These are phyloP conservation scores for Danaus chrysippus DNA, from an alignment of 2,888 invertebrate species.

Conservation along the genomic window DNA sequence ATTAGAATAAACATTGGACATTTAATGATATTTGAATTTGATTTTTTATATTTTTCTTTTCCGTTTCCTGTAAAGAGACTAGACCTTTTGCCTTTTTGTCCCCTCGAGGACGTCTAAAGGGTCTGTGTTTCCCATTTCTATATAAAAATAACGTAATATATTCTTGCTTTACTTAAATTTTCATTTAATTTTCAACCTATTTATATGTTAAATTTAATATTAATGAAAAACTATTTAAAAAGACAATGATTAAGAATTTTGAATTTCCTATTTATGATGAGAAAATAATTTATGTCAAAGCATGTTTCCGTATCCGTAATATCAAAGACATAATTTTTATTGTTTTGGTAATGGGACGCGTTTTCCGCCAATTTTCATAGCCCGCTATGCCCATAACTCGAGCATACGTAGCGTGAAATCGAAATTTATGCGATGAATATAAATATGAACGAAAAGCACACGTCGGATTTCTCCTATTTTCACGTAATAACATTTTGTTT, in stretches of 20 bases:
- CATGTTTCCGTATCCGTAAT: not conserved
- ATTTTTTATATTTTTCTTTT: slow-evolving; percentile 51
- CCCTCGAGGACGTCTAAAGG: slow-evolving; percentile 49
- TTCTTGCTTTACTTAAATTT: slow-evolving; percentile 67
- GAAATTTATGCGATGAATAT: slow-evolving; percentile 34
- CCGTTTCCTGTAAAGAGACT: slow-evolving; percentile 58
- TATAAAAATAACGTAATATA: slow-evolving; percentile 51
- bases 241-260: too few species aligned
- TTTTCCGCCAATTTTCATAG: slow-evolving; percentile 33
- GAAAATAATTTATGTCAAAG: not conserved
- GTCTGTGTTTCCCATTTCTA: slow-evolving; percentile 45
- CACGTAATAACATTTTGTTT: slow-evolving; percentile 34
- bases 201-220: not conserved
- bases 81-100: slow-evolving; percentile 63
- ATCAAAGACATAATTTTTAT: slow-evolving; percentile 23
- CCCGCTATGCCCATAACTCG: slow-evolving; percentile 32
- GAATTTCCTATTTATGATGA: not conserved
- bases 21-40: slow-evolving; percentile 38
- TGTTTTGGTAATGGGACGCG: slow-evolving; percentile 30
- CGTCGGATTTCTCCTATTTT: slow-evolving; percentile 32
- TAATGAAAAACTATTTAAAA: too few species aligned
- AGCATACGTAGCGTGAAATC: slow-evolving; percentile 33
- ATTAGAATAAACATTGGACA: slow-evolving; percentile 31
- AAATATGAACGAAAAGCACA: slow-evolving; percentile 32
- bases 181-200: slow-evolving; percentile 50